Conservation (phyloP, 2,797 vertebrate species). For the Pseudomugil gertrudae region DNA sequence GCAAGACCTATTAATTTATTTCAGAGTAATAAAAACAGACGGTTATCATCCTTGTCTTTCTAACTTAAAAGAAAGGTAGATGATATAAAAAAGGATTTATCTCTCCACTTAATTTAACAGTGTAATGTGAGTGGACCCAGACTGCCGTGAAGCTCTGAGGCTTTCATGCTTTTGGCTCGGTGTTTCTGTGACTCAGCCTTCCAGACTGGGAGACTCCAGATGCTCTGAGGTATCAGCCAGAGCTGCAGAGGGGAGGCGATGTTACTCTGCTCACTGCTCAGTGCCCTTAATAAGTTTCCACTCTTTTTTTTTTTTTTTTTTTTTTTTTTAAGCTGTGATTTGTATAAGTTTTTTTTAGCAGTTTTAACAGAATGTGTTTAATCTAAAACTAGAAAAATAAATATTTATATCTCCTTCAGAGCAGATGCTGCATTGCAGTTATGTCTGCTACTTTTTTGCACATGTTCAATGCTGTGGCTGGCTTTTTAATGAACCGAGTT, state of each 20-base stretch:
- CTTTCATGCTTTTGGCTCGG: slow-evolving; percentile 51
- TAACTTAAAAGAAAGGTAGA: slow-evolving; percentile 26
- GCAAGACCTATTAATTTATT: slow-evolving; percentile 4
- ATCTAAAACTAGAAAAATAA: background rate
- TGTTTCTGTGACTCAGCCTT: slow-evolving; percentile 59
- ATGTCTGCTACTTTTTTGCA: background rate
- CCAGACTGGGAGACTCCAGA: slow-evolving; percentile 62
- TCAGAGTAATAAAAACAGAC: background rate
- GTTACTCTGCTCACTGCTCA: slow-evolving; percentile 29
- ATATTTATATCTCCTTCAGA: background rate
- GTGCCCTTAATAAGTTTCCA: slow-evolving; percentile 34
- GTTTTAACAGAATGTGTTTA: background rate
- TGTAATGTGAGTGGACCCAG: slow-evolving; percentile 28
- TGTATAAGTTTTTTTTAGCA: background rate
- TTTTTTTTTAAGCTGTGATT: no score
- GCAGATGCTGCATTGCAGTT: no score
- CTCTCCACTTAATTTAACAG: slow-evolving; percentile 41
- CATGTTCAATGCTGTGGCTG: no score
- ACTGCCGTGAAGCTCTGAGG: slow-evolving; percentile 36
- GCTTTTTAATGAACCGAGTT: no score
- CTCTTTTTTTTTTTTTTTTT: no score
- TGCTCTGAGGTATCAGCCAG: slow-evolving; percentile 17
- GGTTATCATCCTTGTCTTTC: background rate
- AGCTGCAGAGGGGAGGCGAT: slow-evolving; percentile 35
- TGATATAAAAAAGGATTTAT: slow-evolving; percentile 21